Conservation (phyloP, 37 sponge, comb jelly and placozoan species). For the Agelas oroides region DNA sequence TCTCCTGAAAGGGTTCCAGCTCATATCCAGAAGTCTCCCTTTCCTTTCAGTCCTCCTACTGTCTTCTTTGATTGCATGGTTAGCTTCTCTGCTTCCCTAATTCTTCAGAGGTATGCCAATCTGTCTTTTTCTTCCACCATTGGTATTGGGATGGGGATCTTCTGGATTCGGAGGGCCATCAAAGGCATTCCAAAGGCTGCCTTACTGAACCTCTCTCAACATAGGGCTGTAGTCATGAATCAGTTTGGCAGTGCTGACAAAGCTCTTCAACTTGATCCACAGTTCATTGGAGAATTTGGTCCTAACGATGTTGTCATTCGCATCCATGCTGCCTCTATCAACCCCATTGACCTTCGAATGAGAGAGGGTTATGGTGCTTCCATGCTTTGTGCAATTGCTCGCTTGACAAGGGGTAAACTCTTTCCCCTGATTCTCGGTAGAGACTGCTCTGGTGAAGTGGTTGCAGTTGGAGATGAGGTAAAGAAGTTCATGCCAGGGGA, state of each 20-base stretch:
- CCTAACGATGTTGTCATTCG: constrained; percentile 80
- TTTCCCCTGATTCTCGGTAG: constrained; percentile 85
- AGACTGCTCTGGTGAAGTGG: constrained; percentile 90
- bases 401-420: not conserved
- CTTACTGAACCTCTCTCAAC: constrained; percentile 54
- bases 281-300: constrained; percentile 44
- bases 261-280: constrained; percentile 48
- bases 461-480: constrained; percentile 80
- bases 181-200: not conserved
- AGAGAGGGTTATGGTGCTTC: constrained; percentile 59
- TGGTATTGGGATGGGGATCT: constrained; percentile 33
- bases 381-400: constrained; percentile 3
- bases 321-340: constrained; percentile 76
- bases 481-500: constrained; percentile 72
- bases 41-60: no score
- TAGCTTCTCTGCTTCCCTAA: not conserved
- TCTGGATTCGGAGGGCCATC: constrained; percentile 21
- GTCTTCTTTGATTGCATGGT: not conserved
- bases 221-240: constrained; percentile 45
- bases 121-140: not conserved
- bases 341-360: constrained; percentile 71
- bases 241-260: constrained; percentile 51
- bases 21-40: not conserved
- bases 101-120: constrained; percentile 6
- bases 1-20: constrained; percentile 16